These are phyloP conservation scores for Hapalemur alaotrensis DNA, from an alignment of 2,797 vertebrate genomes.

Conservation along the genomic window DNA sequence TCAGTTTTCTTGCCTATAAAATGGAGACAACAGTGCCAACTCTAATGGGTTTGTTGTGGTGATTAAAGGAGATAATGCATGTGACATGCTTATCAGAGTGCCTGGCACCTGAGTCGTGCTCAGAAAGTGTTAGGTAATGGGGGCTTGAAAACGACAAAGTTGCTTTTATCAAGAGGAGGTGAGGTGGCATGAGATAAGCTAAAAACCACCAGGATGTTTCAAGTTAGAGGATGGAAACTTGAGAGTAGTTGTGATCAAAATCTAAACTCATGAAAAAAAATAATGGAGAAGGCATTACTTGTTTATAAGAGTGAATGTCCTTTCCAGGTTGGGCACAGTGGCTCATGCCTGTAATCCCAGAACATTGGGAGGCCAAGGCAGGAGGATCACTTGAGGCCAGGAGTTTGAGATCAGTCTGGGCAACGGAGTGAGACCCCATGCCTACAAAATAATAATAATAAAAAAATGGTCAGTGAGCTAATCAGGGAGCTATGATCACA, in stretches of 20 bases:
- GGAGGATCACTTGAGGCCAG: neutral
- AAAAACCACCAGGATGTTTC: neutral
- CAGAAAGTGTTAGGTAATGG: neutral
- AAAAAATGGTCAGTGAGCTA: neutral
- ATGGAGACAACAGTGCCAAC: neutral
- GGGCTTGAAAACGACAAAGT: neutral
- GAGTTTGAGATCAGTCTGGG: neutral
- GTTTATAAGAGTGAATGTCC: neutral
- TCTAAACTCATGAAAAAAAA: neutral
- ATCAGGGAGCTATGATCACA: neutral
- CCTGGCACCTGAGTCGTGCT: neutral
- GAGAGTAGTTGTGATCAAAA: neutral
- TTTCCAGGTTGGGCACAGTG: neutral
- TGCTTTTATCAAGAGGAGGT: neutral
- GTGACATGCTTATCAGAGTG: neutral
- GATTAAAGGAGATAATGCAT: neutral
- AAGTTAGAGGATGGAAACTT: neutral
- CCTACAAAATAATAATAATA: neutral
- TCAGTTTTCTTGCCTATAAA: neutral
- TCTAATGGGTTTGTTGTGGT: too few species aligned
- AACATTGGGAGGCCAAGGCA: neutral
- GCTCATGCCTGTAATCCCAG: neutral
- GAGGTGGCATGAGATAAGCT: neutral
- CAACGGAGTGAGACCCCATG: neutral
- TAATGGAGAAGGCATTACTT: neutral